Conservation (phyloP, 2,888 invertebrate species). For the Drosophila eohydei region DNA sequence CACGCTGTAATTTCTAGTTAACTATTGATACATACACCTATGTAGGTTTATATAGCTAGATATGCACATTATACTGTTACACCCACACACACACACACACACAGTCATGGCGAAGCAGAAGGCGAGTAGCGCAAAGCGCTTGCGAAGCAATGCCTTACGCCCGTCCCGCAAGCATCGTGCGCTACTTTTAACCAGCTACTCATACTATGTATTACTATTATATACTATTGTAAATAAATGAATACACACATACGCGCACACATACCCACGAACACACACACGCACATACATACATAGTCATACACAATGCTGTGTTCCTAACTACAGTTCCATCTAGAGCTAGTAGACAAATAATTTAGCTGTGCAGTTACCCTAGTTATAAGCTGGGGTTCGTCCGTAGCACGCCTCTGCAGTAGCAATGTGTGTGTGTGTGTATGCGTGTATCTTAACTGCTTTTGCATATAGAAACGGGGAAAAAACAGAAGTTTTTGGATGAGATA, state of each 20-base stretch:
- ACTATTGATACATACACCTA: conserved; percentile 9
- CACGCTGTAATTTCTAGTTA: conserved; percentile 35
- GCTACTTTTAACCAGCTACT: too few species aligned
- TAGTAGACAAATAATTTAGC: conserved; percentile 2
- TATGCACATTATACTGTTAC: not conserved
- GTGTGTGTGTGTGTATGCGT: conserved; percentile 7
- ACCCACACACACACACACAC: too few species aligned
- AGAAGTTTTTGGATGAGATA: conserved; percentile 13
- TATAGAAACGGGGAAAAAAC: not conserved
- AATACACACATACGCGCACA: too few species aligned
- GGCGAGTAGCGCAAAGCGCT: too few species aligned
- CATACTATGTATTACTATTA: too few species aligned
- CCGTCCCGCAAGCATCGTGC: too few species aligned
- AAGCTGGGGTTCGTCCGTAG: conserved; percentile 12
- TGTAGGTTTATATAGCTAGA: conserved; percentile 1
- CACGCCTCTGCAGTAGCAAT: not conserved
- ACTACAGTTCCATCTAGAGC: conserved; percentile 23
- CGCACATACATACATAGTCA: conserved; percentile 6
- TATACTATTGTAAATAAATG: too few species aligned
- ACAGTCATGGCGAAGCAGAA: too few species aligned
- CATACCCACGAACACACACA: not conserved
- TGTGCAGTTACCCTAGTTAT: conserved; percentile 23
- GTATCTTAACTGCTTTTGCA: conserved; percentile 28
- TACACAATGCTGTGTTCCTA: conserved; percentile 63
- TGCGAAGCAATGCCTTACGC: too few species aligned